phyloP scores from a whole-genome alignment of 2,113 vertebrate species.

The Ptyas mucosa region DNA sequence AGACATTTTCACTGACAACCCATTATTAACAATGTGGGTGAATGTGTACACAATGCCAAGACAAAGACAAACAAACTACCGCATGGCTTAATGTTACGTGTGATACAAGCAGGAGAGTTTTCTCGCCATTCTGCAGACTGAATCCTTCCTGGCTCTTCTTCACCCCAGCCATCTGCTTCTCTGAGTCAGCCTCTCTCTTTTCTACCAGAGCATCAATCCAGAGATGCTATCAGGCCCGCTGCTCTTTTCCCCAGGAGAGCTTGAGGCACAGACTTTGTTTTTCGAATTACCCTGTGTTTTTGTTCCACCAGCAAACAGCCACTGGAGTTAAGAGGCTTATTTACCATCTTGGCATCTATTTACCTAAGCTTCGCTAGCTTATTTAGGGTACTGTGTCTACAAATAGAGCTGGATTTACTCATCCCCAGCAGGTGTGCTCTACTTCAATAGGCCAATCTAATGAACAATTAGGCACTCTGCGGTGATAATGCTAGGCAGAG shows the following conservation, averaged over 20 bases:
- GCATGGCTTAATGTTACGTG: neutral
- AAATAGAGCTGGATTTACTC: constrained; percentile 21
- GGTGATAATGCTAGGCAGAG: neutral
- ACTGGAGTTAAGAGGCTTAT: constrained; percentile 7
- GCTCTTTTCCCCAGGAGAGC: neutral
- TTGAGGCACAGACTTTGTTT: neutral
- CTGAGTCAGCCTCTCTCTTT: neutral
- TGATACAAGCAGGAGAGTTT: neutral
- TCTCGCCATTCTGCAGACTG: neutral
- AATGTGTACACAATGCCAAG: neutral
- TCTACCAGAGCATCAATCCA: neutral
- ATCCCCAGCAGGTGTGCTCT: constrained; percentile 30
- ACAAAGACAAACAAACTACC: neutral
- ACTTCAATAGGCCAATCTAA: neutral
- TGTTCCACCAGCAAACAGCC: neutral
- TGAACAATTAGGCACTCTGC: neutral
- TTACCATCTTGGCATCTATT: constrained; percentile 8
- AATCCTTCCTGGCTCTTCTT: neutral
- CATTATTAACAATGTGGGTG: neutral
- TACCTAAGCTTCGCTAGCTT: constrained; percentile 5
- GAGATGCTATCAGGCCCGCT: neutral
- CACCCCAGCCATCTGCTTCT: neutral
- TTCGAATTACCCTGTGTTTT: neutral
- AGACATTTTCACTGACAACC: neutral
- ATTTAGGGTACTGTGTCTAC: constrained; percentile 23